These are phyloP conservation scores for Axis porcinus DNA, from an alignment of 2,113 vertebrate species.

Conservation along the genomic window DNA sequence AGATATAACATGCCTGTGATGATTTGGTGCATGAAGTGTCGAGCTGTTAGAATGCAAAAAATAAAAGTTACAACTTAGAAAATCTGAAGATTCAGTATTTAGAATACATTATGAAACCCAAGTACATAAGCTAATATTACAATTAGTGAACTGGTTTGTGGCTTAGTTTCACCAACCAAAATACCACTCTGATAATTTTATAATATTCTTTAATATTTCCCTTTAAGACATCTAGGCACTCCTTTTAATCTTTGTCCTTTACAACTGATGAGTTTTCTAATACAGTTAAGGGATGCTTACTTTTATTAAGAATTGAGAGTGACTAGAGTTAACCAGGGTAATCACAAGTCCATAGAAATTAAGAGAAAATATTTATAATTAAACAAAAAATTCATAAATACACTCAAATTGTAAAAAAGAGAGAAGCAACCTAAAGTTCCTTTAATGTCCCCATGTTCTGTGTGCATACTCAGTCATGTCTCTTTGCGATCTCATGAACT, in stretches of 20 bases:
- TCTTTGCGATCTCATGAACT: background rate
- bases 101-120: background rate
- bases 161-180: background rate
- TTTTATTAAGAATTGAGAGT: background rate
- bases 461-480: background rate
- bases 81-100: background rate
- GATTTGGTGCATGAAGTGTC: conserved; percentile 96
- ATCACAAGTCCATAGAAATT: background rate
- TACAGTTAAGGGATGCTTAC: background rate
- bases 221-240: background rate
- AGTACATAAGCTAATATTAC: background rate
- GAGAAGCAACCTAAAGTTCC: background rate
- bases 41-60: conserved; percentile 79
- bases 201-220: background rate
- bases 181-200: background rate
- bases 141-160: background rate
- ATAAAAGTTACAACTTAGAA: conserved; percentile 6
- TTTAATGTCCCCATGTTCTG: background rate
- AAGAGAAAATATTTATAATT: conserved; percentile 2
- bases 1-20: conserved; percentile 97
- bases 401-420: background rate
- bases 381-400: background rate
- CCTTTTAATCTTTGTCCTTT: background rate
- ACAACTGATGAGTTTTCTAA: background rate
- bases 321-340: background rate